Conservation (phyloP, 2,797 vertebrate genomes). For the Squalus acanthias region DNA sequence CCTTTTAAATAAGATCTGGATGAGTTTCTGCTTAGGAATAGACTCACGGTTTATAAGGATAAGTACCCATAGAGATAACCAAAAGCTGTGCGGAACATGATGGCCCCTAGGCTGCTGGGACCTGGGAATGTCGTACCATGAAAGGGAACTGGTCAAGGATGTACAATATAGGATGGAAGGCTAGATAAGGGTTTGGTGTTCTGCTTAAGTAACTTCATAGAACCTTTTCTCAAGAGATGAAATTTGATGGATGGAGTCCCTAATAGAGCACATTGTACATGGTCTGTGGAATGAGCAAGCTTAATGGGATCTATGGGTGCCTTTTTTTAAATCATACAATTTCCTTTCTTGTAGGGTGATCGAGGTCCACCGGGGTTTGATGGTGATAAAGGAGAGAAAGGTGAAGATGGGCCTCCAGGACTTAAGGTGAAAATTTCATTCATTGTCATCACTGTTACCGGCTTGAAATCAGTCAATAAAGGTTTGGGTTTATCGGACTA, state of each 20-base stretch:
- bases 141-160: neutral
- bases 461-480: neutral
- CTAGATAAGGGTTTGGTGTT: neutral
- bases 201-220: neutral
- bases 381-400: constrained; percentile 88
- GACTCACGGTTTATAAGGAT: neutral
- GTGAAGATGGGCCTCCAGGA: constrained; percentile 79
- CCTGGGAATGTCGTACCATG: neutral
- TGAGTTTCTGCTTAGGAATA: neutral
- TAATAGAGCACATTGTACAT: neutral
- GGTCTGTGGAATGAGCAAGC: neutral
- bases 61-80: neutral
- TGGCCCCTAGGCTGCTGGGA: neutral
- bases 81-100: neutral
- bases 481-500: neutral
- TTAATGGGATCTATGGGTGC: neutral
- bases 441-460: neutral
- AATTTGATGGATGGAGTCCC: neutral
- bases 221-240: neutral
- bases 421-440: constrained; percentile 62
- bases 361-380: constrained; percentile 75
- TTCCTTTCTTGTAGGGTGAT: constrained; percentile 60
- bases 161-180: neutral
- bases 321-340: neutral
- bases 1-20: neutral